Conservation (phyloP, 2,113 vertebrate species). For the Hydropotes inermis region DNA sequence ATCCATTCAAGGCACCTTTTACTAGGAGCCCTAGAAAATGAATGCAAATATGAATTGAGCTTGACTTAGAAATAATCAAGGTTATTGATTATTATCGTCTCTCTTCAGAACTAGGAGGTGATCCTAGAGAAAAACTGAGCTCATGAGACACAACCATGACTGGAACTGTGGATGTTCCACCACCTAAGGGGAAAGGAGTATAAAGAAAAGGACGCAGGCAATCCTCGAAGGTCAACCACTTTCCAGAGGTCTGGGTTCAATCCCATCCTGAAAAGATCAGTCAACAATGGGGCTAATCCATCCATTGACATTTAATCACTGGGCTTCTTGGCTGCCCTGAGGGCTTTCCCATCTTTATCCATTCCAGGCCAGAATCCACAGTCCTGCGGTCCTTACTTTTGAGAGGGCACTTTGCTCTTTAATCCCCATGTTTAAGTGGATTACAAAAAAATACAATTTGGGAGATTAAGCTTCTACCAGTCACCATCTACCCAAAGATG, state of each 20-base stretch:
- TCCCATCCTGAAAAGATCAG: background rate
- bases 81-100: too few species aligned
- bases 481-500: background rate
- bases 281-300: constrained; percentile 12
- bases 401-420: background rate
- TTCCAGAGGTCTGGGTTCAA: background rate
- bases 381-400: background rate
- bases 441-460: background rate
- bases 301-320: background rate
- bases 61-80: background rate
- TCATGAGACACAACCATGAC: rapidly evolving
- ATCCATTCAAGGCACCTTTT: background rate
- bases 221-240: background rate
- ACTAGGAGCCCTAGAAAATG: background rate
- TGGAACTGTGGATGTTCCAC: background rate
- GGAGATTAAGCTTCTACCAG: background rate
- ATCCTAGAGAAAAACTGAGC: background rate
- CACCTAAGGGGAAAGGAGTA: background rate
- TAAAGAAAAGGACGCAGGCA: background rate
- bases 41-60: background rate
- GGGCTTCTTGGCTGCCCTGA: background rate
- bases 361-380: background rate
- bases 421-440: constrained; percentile 7
- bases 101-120: background rate
- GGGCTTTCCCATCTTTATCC: background rate